phyloP scores from a whole-genome alignment of 2,113 vertebrate genomes.

The Pterocles orientalis region DNA sequence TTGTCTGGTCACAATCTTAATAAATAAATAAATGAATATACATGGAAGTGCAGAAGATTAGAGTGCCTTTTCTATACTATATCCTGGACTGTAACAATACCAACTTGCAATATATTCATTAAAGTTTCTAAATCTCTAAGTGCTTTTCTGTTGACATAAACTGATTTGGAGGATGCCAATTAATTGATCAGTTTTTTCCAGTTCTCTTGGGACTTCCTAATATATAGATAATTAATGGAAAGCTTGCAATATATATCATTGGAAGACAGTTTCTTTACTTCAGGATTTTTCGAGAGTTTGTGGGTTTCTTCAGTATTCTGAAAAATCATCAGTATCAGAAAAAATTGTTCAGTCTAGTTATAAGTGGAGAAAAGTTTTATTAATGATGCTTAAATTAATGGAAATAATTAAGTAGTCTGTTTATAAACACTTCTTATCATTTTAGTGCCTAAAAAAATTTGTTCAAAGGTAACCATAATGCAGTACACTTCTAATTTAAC shows the following conservation, averaged over 20 bases:
- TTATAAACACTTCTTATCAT: not conserved
- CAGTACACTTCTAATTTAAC: not conserved
- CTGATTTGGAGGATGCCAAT: not conserved
- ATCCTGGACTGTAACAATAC: not conserved
- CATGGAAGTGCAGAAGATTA: not conserved
- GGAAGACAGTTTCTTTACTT: not conserved
- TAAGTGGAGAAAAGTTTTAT: not conserved
- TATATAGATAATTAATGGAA: not conserved
- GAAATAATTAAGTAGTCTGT: not conserved
- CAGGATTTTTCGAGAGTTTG: not conserved
- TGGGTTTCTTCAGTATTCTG: not conserved
- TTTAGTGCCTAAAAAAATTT: not conserved
- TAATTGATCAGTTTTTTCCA: not conserved
- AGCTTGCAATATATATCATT: not conserved
- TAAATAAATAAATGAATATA: not conserved
- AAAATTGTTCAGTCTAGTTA: not conserved
- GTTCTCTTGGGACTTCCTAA: not conserved
- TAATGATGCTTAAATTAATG: not conserved
- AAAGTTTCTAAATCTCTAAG: not conserved
- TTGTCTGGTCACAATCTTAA: not conserved
- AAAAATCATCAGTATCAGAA: not conserved
- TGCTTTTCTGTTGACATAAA: not conserved
- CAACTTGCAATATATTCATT: not conserved
- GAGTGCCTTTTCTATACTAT: not conserved
- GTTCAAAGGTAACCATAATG: not conserved